phyloP scores from a whole-genome alignment of 1,140 invertebrate species.

The Hirudo medicinalis region DNA sequence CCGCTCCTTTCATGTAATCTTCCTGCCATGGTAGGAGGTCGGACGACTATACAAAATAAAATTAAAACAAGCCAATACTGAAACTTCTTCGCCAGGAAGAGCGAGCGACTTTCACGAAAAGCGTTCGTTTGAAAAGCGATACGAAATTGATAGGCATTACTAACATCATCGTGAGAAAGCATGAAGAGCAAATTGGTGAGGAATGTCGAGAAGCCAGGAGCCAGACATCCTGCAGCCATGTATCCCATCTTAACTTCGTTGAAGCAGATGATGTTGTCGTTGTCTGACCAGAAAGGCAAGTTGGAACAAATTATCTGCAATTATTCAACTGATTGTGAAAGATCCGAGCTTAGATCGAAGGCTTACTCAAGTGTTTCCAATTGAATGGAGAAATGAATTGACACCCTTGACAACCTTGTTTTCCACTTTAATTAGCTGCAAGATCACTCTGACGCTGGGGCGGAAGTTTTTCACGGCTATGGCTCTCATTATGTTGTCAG shows the following conservation, averaged over 20 bases:
- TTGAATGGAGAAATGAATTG: background rate
- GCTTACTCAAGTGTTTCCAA: background rate
- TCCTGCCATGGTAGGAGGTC: slow-evolving; percentile 99
- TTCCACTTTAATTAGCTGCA: slow-evolving; percentile 94
- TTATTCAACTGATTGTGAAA: background rate
- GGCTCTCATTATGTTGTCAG: slow-evolving; percentile 92
- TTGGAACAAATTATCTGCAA: slow-evolving; percentile 87
- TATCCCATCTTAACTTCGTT: slow-evolving; percentile 93
- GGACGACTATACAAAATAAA: slow-evolving; percentile 28
- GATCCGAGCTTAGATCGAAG: background rate
- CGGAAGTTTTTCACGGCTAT: slow-evolving; percentile 96
- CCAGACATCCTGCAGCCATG: slow-evolving; percentile 89
- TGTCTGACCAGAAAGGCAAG: slow-evolving; percentile 99
- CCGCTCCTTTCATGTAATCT: slow-evolving; percentile 98
- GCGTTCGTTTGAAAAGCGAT: too few relatives aligned
- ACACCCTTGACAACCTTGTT: slow-evolving; percentile 72
- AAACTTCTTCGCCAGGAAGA: too few relatives aligned
- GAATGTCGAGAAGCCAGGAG: slow-evolving; percentile 99
- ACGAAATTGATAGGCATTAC: background rate
- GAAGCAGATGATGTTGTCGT: slow-evolving; percentile 75
- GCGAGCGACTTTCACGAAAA: too few relatives aligned
- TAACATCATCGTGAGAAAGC: slow-evolving; percentile 89
- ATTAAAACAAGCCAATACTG: too few relatives aligned
- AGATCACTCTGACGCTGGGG: slow-evolving; percentile 54
- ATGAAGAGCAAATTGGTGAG: slow-evolving; percentile 99